Base-by-base conservation (phyloP, 2,888 invertebrate genomes). In the Drosophila falleni region DNA sequence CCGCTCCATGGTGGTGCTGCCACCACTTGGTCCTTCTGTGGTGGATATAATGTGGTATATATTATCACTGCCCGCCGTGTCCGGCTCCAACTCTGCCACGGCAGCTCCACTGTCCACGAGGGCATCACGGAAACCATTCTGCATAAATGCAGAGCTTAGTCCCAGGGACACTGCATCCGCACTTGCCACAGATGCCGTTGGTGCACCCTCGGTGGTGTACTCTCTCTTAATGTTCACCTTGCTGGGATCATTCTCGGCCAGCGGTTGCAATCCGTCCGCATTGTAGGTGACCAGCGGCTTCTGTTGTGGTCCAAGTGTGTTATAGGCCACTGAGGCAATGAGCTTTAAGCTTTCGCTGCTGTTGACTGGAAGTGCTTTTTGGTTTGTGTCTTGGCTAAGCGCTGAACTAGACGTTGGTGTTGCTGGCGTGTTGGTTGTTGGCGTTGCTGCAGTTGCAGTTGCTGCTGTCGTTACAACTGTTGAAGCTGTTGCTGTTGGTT, bases 181-280 rank as follows among this genome's bases (percentile, higher is more conserved):
- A 2, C 6, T 15, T 1, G 3, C 50, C 16, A 13, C 3, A n/a
- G 35, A 5, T n/a, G n/a, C n/a, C n/a, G n/a, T 2, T 37, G n/a
- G 37, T n/a, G 37, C 37, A n/a, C n/a, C 83, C 71, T 91, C 90
- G 0, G 90, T 90, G 33, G 91, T 90, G 65, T 90, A 91, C 29
- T 91, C 91, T 15, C 91, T 67, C 51, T 91, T 91, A 31, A 91
- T 91, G 71, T 91, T 90, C 35, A 91, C 81, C 66, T 91, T 91
- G 69, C 78, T 89, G 37, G 91, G 88, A 82, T 91, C 91, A 55
- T 79, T 79, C 31, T 74, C 83, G 23, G 74, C 80, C 61, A 78
- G 65, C 10, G 83, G 76, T 50, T 81, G 78, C 42, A 90, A 54
- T 4, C 78, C 82, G 26, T 84, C 84, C 1, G 79, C 50, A 11